Evolutionary conservation across 2,888 invertebrate species (phyloP), one percentile per base, ranked within the genome.

Genomic region (Hesperia comma): DNA sequence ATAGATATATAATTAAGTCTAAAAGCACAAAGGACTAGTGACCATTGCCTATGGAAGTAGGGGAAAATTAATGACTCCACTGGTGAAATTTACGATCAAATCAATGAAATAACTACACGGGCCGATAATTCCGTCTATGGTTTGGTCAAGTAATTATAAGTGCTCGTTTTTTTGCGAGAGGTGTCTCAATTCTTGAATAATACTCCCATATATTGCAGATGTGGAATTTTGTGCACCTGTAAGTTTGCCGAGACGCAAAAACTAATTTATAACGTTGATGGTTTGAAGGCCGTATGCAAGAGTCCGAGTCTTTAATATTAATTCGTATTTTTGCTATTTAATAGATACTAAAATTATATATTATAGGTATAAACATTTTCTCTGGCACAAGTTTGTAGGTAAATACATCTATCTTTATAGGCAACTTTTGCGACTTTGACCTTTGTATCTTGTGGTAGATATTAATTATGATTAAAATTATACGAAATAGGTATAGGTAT

Each of bases 91-190:
- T 84, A 88, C 86, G 79, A 74, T 77, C 79, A 81, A 81, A 84
- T 87, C 83, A 86, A 81, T 79, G 76, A 76, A 78, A 87, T 85
- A 72, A 85, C 85, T 79, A 85, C 85, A 85, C 72, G 79, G 68
- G 58, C 75, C 74, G 72, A 69, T 68, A 21, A 79, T 78, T 70
- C 77, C 77, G 69, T 84, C 75, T 83, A 85, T 68, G 79, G 86
- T 70, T 51, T 63, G 72, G 72, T 76, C 74, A 73, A 76, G 81
- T 78, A 86, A 86, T 87, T 87, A 85, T 79, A 82, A 71, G 68
- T 70, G 71, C 72, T 74, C 75, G 75, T 79, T 73, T 79, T 82
- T 85, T 83, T 81, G 78, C 74, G 60, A 68, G 72, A 76, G 75
- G 79, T 82, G 80, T 81, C 76, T 79, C 75, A 77, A 79, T 80